phyloP scores from a whole-genome alignment of 2,797 vertebrate genomes.

The Helarctos malayanus region DNA sequence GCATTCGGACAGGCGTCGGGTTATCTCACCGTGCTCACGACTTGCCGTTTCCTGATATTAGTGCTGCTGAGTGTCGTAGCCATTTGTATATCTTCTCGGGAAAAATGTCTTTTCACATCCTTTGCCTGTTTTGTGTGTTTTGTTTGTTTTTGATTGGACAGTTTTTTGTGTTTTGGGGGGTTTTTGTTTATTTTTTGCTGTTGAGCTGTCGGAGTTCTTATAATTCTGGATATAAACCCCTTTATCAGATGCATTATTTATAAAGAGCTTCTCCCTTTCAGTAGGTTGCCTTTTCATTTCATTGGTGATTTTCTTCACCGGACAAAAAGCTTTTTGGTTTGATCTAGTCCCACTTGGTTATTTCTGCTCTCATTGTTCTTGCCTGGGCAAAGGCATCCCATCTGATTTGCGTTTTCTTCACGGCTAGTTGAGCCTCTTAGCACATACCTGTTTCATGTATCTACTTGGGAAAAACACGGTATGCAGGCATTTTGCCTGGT shows the following conservation, averaged over 20 bases:
- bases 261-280: background rate
- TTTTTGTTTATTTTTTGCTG: background rate
- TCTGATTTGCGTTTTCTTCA: background rate
- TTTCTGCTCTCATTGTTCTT: background rate
- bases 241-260: background rate
- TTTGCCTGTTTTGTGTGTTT: background rate
- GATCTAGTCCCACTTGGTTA: background rate
- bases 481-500: background rate
- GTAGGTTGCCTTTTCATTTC: background rate
- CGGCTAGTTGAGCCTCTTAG: background rate
- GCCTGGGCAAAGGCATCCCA: background rate
- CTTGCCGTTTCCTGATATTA: background rate
- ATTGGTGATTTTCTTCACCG: background rate
- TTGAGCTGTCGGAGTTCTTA: background rate
- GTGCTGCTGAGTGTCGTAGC: background rate
- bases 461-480: background rate
- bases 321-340: background rate
- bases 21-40: background rate
- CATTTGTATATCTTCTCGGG: background rate
- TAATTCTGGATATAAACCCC: background rate
- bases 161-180: background rate
- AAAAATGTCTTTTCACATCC: background rate
- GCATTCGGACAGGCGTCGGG: background rate
- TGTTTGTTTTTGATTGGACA: background rate
- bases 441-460: background rate